Evolutionary conservation across 2,797 vertebrate genomes (phyloP).

Genomic region (Cuculus canorus): DNA sequence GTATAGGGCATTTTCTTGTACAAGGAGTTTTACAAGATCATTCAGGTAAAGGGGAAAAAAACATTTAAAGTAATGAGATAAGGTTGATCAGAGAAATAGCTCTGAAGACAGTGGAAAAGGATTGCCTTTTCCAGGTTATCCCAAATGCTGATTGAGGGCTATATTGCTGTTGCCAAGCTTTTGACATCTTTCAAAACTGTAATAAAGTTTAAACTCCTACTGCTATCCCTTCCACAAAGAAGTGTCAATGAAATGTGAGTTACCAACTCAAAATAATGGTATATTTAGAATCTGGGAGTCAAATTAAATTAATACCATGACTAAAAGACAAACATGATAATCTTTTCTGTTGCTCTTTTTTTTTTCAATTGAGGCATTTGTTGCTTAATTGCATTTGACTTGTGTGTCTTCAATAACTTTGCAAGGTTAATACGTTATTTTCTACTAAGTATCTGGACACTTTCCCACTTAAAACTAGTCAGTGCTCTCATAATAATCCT

Average conservation of each 20-base stretch:
- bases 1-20: neutral
- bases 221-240: slow-evolving; percentile 4
- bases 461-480: neutral
- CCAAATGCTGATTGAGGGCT: neutral
- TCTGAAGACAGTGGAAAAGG: neutral
- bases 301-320: neutral
- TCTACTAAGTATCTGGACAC: neutral
- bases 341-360: neutral
- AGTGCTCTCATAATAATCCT: neutral
- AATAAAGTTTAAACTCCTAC: neutral
- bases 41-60: neutral
- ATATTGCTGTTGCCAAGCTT: neutral
- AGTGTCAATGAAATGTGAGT: slow-evolving; percentile 25
- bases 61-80: neutral
- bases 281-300: slow-evolving; percentile 8
- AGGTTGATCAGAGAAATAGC: neutral
- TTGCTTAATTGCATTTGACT: slow-evolving; percentile 20
- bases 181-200: slow-evolving; percentile 5
- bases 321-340: neutral
- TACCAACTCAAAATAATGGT: neutral
- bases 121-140: neutral
- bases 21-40: neutral
- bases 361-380: neutral
- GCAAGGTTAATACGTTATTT: neutral
- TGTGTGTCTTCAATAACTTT: neutral